Base-by-base conservation (phyloP, 35 echinoderm and acorn worm genomes). In the Acanthaster planci region DNA sequence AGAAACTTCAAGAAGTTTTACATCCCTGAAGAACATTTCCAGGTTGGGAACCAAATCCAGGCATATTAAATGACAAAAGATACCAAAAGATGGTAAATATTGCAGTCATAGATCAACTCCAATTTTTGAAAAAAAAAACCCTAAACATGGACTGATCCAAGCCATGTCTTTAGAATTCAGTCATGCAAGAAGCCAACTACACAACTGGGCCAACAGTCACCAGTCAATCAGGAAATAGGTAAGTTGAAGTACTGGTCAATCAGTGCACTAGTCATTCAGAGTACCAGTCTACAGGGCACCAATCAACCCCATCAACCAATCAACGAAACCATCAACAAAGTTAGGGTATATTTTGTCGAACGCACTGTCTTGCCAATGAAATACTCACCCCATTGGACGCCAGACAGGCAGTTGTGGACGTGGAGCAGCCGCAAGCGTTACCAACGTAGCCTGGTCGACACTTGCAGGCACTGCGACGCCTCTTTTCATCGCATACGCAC, bases 331-430 rank as follows among this genome's bases (percentile, higher is more conserved):
- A 15, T 29, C 26, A 51, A 34, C 31, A n/a, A 79, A 10, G 38
- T 21, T 40, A 79, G 21, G 12, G n/a, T 37, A 37, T 2, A 6
- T 14, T 40, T 32, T 22, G 21, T 12, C 8, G 0, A 79, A 35
- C 37, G 21, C 30, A 37, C 15, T 5, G 19, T 79, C 38, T 9
- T 7, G 18, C 35, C 16, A 56, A 29, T 80, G 39, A n/a, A 39
- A 31, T 14, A 84, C 93, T 91, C 80, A 97, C 90, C 84, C 94
- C 94, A 88, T 97, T 93, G 31, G 80, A 76, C 42, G 94, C 87
- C 30, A 85, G 76, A 83, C 94, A 97, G 52, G 77, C 82, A 67
- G 86, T 80, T n/a, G 42, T 90, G 40, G 82, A 82, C 23, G 59
- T 67, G 8, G 87, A 51, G 30, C 94, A 97, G 18, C 87, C 87